Evolutionary conservation across 1,140 invertebrate genomes (phyloP).

Genomic region (Stegodyphus dumicola): DNA sequence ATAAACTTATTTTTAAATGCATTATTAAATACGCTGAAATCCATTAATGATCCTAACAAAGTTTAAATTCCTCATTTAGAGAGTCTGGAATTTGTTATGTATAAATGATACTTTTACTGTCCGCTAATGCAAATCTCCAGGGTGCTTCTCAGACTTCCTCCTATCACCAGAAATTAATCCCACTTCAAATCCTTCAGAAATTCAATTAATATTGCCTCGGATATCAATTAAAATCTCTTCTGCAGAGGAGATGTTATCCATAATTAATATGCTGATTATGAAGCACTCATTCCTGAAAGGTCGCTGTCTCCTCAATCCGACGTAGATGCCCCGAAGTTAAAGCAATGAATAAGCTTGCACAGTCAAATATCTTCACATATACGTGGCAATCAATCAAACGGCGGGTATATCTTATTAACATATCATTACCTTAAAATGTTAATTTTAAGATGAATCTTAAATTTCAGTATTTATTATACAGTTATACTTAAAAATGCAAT

Average conservation of each 20-base stretch:
- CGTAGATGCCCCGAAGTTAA: no score
- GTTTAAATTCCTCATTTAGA: background rate
- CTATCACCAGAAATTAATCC: constrained; percentile 14
- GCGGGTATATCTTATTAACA: no score
- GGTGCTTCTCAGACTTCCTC: background rate
- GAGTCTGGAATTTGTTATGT: background rate
- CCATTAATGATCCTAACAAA: background rate
- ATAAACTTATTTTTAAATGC: background rate
- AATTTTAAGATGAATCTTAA: no score
- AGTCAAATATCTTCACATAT: no score
- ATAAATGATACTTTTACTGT: background rate
- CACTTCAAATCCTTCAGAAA: constrained; percentile 28
- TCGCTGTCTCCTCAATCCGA: no score
- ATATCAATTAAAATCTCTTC: constrained; percentile 14
- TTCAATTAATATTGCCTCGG: constrained; percentile 35
- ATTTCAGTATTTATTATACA: no score
- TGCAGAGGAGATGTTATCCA: constrained; percentile 12
- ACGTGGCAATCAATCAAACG: no score
- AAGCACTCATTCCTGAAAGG: background rate
- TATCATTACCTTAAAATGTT: no score
- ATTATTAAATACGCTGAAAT: background rate
- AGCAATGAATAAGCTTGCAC: no score
- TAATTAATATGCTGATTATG: constrained; percentile 42
- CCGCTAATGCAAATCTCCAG: background rate
- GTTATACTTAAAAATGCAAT: no score